Conservation (phyloP, 2,888 invertebrate genomes). For the Cloeon dipterum region DNA sequence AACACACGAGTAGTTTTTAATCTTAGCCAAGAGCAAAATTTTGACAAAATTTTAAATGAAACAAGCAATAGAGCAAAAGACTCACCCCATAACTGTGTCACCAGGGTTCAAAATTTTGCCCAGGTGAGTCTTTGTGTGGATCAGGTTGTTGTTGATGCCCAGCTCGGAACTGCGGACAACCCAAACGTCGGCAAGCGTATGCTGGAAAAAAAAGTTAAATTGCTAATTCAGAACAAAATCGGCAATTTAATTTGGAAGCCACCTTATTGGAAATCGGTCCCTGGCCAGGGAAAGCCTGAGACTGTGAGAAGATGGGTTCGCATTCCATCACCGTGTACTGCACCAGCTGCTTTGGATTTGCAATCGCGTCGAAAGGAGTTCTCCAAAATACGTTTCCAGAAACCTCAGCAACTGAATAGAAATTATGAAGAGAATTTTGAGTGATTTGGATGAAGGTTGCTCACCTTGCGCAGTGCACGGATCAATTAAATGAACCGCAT, state of each 20-base stretch:
- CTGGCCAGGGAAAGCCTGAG: constrained; percentile 64
- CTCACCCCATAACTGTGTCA: constrained; percentile 76
- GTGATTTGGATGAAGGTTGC: too few relatives aligned
- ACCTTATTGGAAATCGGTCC: constrained; percentile 62
- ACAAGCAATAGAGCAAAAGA: constrained; percentile 2
- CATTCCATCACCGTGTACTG: constrained; percentile 92
- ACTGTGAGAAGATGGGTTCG: constrained; percentile 50
- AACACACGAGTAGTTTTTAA: too few relatives aligned
- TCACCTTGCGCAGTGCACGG: constrained; percentile 63
- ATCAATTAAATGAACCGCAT: constrained; percentile 80
- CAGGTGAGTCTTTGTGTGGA: constrained; percentile 79
- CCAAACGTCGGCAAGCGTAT: constrained; percentile 83
- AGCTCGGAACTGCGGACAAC: constrained; percentile 68
- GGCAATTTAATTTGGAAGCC: constrained; percentile 7
- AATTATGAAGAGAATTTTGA: too few relatives aligned
- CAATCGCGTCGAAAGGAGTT: constrained; percentile 64
- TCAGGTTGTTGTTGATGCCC: constrained; percentile 41
- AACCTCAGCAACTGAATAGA: constrained; percentile 53
- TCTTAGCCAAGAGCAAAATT: too few relatives aligned
- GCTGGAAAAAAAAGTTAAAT: too few relatives aligned
- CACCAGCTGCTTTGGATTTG: constrained; percentile 71
- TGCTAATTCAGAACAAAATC: too few relatives aligned
- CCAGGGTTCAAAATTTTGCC: constrained; percentile 84
- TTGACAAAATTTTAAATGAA: too few relatives aligned
- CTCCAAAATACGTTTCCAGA: constrained; percentile 63